Base-by-base conservation (phyloP, 2,888 invertebrate species). In the Acleris literana region DNA sequence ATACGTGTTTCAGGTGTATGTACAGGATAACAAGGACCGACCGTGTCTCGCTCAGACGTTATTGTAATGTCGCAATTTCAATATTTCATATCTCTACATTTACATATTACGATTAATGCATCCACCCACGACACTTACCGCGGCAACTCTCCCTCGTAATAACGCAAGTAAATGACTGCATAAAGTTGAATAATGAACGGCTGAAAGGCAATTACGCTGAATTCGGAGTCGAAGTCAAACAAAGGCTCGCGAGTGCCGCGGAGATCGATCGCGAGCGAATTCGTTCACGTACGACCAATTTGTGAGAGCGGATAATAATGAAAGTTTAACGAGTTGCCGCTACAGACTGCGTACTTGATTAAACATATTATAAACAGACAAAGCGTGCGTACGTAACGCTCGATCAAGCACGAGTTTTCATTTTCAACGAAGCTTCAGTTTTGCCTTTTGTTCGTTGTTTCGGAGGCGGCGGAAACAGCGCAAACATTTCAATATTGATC, bases 151-250 rank as follows among this genome's bases (percentile, higher is more conserved):
- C 92, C 90, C 89, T 84, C 86, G 86, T 86, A 89, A 90, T 90
- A 92, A 89, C 87, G 85, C 88, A 87, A 91, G 92, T 90, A 91
- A 91, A 92, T 91, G 90, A 88, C 90, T 91, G 88, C 89, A 91
- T 89, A 91, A 92, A 92, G 91, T 87, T 90, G 89, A 90, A 92
- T 92, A 92, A 92, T 91, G 91, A 90, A 91, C 90, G 88, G 82
- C 88, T 91, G 88, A 90, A 92, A 92, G 92, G 90, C 91, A 92
- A 92, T 92, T 92, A 92, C 85, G 88, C 88, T 86, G 90, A 91
- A 92, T 92, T 92, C 85, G 85, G 87, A 90, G 87, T 86, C 86
- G 86, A 91, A 92, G 83, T 91, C 90, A 92, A 92, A 92, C 92
- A 92, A 92, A 91, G 86, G 85, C 86, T 83, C 85, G 79, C 83